Evolutionary conservation across 35 echinoderm and acorn worm species (phyloP).

Genomic region (Patiria miniata): DNA sequence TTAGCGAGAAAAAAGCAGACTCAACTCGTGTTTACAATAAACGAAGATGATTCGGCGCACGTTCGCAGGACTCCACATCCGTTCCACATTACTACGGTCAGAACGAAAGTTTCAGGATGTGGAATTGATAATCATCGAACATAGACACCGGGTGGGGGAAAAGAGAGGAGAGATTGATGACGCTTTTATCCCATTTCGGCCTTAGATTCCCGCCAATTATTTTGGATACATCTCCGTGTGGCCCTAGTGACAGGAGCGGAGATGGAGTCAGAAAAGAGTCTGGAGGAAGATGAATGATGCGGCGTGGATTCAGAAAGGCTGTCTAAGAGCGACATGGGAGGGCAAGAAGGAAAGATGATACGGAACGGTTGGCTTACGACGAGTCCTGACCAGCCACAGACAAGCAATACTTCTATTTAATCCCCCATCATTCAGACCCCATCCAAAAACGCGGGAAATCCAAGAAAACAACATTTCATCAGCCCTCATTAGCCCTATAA

Average conservation of each 20-base stretch:
- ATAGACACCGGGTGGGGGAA: not conserved
- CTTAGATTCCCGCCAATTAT: slow-evolving; percentile 14
- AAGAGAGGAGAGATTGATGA: slow-evolving; percentile 10
- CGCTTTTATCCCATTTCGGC: slow-evolving; percentile 27
- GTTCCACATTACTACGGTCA: not conserved
- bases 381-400: not conserved
- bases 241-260: slow-evolving; percentile 22
- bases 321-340: not conserved
- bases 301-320: no score
- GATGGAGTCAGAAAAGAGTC: not conserved
- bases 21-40: not conserved
- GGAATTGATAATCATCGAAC: not conserved
- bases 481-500: not conserved
- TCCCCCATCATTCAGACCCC: not conserved
- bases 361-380: not conserved
- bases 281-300: slow-evolving; percentile 11
- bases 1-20: not conserved
- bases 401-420: not conserved
- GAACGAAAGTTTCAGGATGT: not conserved
- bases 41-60: slow-evolving; percentile 1
- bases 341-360: not conserved
- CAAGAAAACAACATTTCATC: slow-evolving; percentile 23
- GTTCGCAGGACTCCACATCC: not conserved
- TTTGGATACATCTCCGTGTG: slow-evolving; percentile 11
- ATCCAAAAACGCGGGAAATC: slow-evolving; percentile 9